Percentiles rank a stretch among this genome's conserved stretches.
These are phyloP conservation scores for Dicyrtoma fusca DNA, from an alignment of 2,888 invertebrate genomes.

Conservation along the genomic window DNA sequence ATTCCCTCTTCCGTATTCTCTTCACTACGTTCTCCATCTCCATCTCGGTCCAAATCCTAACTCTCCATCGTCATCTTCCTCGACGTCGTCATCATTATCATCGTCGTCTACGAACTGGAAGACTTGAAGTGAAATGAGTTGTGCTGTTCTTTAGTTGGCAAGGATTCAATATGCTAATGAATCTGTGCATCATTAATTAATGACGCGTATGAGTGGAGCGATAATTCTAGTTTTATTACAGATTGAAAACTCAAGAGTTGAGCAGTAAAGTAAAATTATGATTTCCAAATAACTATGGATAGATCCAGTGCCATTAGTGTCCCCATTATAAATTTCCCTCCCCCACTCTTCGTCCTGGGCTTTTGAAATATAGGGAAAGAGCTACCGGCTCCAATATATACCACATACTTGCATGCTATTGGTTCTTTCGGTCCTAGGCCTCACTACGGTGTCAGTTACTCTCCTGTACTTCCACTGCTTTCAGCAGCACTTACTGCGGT, in stretches of 20 bases:
- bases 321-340: conserved; percentile 24
- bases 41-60: not conserved
- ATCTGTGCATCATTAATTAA: conserved; percentile 29
- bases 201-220: conserved; percentile 31
- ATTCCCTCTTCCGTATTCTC: too few relatives aligned
- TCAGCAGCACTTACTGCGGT: too few relatives aligned
- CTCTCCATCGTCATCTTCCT: not conserved
- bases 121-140: too few relatives aligned
- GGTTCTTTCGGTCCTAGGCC: too few relatives aligned
- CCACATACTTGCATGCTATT: too few relatives aligned
- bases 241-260: conserved; percentile 30
- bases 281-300: conserved; percentile 26
- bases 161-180: conserved; percentile 32
- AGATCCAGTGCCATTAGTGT: conserved; percentile 20
- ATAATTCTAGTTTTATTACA: conserved; percentile 34
- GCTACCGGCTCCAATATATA: too few relatives aligned
- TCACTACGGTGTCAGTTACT: too few relatives aligned
- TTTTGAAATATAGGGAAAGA: too few relatives aligned
- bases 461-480: too few relatives aligned
- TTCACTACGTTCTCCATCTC: not conserved
- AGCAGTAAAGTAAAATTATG: conserved; percentile 20
- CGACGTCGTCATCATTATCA: not conserved
- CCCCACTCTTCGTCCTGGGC: not conserved
- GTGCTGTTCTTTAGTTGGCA: conserved; percentile 9
- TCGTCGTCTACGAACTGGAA: not conserved